Evolutionary conservation across 2,113 vertebrate genomes (phyloP).

Genomic region (Ammodramus savannarum): DNA sequence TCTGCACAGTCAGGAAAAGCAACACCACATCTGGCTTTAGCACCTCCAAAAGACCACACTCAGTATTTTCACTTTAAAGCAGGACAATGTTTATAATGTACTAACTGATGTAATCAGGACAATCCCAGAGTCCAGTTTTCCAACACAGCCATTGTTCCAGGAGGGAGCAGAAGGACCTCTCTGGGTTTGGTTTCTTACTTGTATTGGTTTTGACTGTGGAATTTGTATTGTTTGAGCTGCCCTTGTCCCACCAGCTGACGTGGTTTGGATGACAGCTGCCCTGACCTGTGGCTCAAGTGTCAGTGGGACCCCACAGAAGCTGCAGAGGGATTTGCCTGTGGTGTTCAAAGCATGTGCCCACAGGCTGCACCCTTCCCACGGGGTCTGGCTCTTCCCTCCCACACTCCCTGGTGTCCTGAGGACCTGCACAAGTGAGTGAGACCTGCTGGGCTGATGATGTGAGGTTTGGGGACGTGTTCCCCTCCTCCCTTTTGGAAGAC

Average conservation of each 20-base stretch:
- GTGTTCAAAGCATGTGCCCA: neutral
- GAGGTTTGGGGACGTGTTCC: neutral
- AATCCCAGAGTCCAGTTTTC: constrained; percentile 39
- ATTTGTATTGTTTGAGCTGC: constrained; percentile 18
- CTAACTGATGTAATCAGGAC: constrained; percentile 46
- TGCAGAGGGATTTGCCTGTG: neutral
- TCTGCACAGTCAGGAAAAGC: constrained; percentile 12
- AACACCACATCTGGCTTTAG: constrained; percentile 24
- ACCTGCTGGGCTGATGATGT: neutral
- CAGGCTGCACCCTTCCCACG: neutral
- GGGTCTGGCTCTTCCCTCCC: neutral
- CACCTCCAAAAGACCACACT: constrained; percentile 52
- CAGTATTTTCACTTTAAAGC: constrained; percentile 66
- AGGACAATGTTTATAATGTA: constrained; percentile 62
- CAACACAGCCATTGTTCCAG: constrained; percentile 9
- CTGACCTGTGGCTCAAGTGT: neutral
- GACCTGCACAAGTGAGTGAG: neutral
- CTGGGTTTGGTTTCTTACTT: constrained; percentile 44
- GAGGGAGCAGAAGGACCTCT: constrained; percentile 12
- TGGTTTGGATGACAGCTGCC: neutral
- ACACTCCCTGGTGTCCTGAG: neutral
- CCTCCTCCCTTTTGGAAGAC: neutral
- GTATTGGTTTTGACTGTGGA: constrained; percentile 31
- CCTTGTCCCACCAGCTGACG: neutral
- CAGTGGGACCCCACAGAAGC: neutral